Evolutionary conservation across 2,888 invertebrate species (phyloP).

Genomic region (Chrysodeixis includens): DNA sequence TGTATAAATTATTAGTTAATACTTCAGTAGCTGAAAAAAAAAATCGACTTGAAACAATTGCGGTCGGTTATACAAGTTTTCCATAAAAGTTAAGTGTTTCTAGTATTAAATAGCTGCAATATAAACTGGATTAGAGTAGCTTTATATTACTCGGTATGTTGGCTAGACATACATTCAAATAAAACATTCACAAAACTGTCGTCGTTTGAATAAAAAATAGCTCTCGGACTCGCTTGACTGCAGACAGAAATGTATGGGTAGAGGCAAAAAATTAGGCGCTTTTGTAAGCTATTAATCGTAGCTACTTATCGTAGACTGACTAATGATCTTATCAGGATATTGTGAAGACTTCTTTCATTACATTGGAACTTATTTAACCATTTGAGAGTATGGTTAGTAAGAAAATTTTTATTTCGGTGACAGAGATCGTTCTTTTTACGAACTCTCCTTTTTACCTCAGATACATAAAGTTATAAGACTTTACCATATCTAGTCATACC

Average conservation of each 20-base stretch:
- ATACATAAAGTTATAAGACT: no score
- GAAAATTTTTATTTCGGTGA: no score
- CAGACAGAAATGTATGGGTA: background rate
- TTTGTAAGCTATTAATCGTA: background rate
- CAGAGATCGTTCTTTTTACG: no score
- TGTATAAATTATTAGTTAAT: no score
- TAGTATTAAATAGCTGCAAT: background rate
- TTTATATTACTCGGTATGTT: background rate
- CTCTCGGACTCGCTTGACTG: background rate
- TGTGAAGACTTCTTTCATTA: no score
- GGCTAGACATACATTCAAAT: background rate
- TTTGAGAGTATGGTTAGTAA: no score
- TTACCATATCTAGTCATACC: no score
- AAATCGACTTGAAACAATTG: background rate
- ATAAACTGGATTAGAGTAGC: background rate
- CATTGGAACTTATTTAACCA: no score
- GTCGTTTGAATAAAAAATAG: conserved; percentile 1
- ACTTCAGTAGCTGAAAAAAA: no score
- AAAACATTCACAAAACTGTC: background rate
- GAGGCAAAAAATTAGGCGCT: background rate
- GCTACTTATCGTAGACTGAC: background rate
- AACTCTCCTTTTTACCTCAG: no score
- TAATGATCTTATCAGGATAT: no score
- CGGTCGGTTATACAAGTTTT: background rate
- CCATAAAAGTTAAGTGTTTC: background rate